phyloP scores from a whole-genome alignment of 2,797 vertebrate genomes.

The Myotis pilosus region DNA sequence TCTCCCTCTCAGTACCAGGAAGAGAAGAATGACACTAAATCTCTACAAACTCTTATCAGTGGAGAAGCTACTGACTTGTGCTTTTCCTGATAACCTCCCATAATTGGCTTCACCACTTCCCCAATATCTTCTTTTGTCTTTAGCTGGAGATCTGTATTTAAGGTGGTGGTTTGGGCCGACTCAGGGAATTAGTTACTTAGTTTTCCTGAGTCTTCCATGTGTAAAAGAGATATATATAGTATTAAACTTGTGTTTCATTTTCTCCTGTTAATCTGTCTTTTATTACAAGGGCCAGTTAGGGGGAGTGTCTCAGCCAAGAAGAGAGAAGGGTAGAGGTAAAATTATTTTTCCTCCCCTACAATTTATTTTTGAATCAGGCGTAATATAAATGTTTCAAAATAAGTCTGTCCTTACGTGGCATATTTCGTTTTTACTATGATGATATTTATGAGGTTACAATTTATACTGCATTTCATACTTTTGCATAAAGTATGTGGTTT shows the following conservation, averaged over 20 bases:
- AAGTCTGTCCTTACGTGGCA: neutral
- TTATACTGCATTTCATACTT: neutral
- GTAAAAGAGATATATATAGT: neutral
- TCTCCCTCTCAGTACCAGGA: neutral
- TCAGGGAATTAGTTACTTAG: neutral
- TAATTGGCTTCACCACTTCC: neutral
- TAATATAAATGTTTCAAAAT: neutral
- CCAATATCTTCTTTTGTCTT: neutral
- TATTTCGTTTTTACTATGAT: neutral
- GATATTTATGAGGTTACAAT: slow-evolving; percentile 4
- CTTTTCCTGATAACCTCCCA: neutral
- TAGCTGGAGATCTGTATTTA: neutral
- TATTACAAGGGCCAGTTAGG: neutral
- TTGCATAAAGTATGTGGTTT: slow-evolving; percentile 50
- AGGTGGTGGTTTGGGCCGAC: neutral
- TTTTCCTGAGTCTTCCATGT: neutral
- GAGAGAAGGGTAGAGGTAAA: neutral
- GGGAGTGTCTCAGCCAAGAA: neutral
- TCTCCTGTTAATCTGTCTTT: neutral
- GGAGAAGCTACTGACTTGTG: neutral
- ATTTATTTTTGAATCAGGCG: slow-evolving; percentile 16
- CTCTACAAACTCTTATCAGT: neutral
- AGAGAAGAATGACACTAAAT: neutral
- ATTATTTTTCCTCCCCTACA: neutral
- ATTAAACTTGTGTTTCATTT: neutral